A percentile compares a stretch with the other conserved stretches of the same genome.
Evolutionary conservation across 2,888 invertebrate genomes (phyloP).

Genomic region (Brenthis hecate): DNA sequence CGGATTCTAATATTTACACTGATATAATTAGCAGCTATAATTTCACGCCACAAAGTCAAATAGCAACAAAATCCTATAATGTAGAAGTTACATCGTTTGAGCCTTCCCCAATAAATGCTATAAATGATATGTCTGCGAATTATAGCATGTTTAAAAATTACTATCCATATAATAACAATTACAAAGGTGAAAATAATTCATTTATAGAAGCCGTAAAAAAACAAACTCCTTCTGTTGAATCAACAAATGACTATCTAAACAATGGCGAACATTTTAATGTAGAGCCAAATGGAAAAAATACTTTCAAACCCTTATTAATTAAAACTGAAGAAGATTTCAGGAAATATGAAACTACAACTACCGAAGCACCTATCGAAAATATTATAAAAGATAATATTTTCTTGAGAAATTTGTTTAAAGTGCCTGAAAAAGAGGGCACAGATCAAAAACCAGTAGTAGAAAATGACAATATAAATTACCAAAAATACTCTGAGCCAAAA

Average conservation of each 20-base stretch:
- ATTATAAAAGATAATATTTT: conserved; percentile 66
- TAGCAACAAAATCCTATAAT: conserved; percentile 61
- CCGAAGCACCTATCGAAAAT: conserved; percentile 48
- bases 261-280: conserved; percentile 40
- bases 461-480: conserved; percentile 40
- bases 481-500: conserved; percentile 49
- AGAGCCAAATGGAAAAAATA: conserved; percentile 41
- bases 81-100: conserved; percentile 58
- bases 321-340: conserved; percentile 16
- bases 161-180: conserved; percentile 13
- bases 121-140: conserved; percentile 27
- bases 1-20: conserved; percentile 37
- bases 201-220: background rate
- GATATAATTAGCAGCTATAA: conserved; percentile 58
- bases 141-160: conserved; percentile 13
- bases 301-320: conserved; percentile 41
- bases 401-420: conserved; percentile 60
- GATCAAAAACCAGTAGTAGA: conserved; percentile 40
- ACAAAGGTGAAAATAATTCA: background rate
- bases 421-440: conserved; percentile 45
- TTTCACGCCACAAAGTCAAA: conserved; percentile 58
- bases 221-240: conserved; percentile 12
- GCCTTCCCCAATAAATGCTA: conserved; percentile 47
- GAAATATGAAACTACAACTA: conserved; percentile 41
- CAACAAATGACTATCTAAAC: conserved; percentile 4